Conservation (phyloP, 53 echinoderm and acorn worm species). For the Astropecten irregularis region DNA sequence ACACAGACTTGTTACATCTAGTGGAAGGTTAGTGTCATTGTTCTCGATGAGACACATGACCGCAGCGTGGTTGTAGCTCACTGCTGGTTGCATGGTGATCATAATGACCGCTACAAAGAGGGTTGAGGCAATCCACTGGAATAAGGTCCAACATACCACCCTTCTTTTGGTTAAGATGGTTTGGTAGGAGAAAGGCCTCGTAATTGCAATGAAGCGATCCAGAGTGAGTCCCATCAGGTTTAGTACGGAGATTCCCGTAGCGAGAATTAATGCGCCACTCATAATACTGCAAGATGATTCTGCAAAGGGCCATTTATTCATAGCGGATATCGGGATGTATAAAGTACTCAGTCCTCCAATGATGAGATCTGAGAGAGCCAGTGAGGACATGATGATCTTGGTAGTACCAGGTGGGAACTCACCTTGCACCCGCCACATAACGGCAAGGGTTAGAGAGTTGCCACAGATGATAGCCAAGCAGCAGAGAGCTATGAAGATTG, state of each 20-base stretch:
- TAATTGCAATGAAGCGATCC: constrained; percentile 11
- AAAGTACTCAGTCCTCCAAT: neutral
- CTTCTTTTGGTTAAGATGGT: constrained; percentile 1
- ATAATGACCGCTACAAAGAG: neutral
- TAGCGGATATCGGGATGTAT: constrained; percentile 9
- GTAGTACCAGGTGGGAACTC: no score
- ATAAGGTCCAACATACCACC: neutral
- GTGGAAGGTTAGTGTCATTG: neutral
- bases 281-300: neutral
- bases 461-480: no score
- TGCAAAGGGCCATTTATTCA: constrained; percentile 15
- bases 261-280: neutral
- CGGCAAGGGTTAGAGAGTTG: no score
- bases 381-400: no score
- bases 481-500: no score
- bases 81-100: neutral
- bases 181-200: constrained; percentile 16
- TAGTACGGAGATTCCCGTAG: neutral
- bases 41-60: constrained; percentile 2
- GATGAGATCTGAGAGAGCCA: no score
- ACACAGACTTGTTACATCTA: neutral
- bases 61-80: neutral
- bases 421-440: no score
- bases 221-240: neutral
- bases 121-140: constrained; percentile 2